Evolutionary conservation across 2,888 invertebrate genomes (phyloP), one percentile per base, ranked within the genome.

Genomic region (Allacma fusca): DNA sequence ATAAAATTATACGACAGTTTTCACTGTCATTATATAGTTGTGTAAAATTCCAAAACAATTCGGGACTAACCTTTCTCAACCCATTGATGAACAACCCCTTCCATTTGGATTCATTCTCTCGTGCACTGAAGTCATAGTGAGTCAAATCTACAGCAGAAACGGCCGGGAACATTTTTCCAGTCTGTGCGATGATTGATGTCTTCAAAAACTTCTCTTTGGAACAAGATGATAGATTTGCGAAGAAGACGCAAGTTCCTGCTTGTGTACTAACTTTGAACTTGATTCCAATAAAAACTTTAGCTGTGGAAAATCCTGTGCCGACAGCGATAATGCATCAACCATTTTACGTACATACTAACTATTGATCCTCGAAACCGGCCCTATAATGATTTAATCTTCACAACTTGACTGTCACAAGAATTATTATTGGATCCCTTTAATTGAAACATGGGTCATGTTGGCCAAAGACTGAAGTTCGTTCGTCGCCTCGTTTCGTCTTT

Each of bases 51-150:
- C 34, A 9, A 5, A 50, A 50, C 2, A 50, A 71, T 24, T 64
- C 7, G 29, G 29, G n/a, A 9, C 24, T 9, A 88, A 96, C 96
- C 92, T 94, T 94, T 88, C 92, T 92, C 85, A 97, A 90, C 72
- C 96, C 92, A 86, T 91, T 91, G 86, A 94, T 91, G 88, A 97
- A 93, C 83, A 97, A 90, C 83, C 96, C 95, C 86, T 92, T 93
- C 97, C 97, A 97, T 91, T 96, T 96, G 84, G 91, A 91, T 85
- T 91, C 91, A 89, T 95, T 96, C 88, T 95, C 95, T 86, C 92
- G 92, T 87, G 93, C 93, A 87, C 91, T 91, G 88, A 95, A 96
- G 90, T 96, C 94, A 89, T 93, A 94, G 7, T 77, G 70, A 12
- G 71, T 67, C 26, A 81, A 70, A 67, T 84, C 84, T 44, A 78